Base-by-base conservation (phyloP, 92 coral and sea anemone species). In the Ricordea florida region DNA sequence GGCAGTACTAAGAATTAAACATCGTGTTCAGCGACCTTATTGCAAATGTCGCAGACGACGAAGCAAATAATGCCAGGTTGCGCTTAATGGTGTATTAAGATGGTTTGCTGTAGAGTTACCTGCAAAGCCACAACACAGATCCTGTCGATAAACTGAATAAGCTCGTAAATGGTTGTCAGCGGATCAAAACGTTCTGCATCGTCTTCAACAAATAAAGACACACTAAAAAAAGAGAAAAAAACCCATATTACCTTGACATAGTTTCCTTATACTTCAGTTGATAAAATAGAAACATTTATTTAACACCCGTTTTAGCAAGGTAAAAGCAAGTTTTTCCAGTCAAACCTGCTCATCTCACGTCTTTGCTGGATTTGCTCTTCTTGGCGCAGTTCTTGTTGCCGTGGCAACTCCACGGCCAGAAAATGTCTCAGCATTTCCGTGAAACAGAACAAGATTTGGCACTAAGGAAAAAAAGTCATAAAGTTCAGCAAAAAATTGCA, bases 361-460 rank as follows among this genome's bases (percentile, higher is more conserved):
- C 52, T 31, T 62, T 28, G 45, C 15, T 58, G 60, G 13, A 58
- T 24, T 25, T 49, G 48, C 29, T 82, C 78, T 27, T 23, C 74
- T 46, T 79, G 81, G 23, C 53, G 80, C 25, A 64, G 61, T 28
- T 82, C 86, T 63, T 66, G 73, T n/a, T 69, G 84, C 55, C 97
- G 65, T 35, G 97, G 88, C 17, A 87, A 70, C 72, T 91, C 97
- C n/a, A 87, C 59, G 20, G 79, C 58, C 17, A 84, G 88, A 74
- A 94, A 83, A 46, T 83, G 88, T 26, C 91, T 59, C 73, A 94
- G 82, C 47, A 94, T 80, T 47, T 91, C 93, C 7, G 97, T 94
- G 31, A 86, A 80, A 15, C 98, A 94, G 84, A 82, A 85, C 87
- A 94, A 57, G 24, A 94, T 81, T 79, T 94, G 98, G 52, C 94